Conservation (phyloP, 2,797 vertebrate species). For the Sebastiscus tertius region DNA sequence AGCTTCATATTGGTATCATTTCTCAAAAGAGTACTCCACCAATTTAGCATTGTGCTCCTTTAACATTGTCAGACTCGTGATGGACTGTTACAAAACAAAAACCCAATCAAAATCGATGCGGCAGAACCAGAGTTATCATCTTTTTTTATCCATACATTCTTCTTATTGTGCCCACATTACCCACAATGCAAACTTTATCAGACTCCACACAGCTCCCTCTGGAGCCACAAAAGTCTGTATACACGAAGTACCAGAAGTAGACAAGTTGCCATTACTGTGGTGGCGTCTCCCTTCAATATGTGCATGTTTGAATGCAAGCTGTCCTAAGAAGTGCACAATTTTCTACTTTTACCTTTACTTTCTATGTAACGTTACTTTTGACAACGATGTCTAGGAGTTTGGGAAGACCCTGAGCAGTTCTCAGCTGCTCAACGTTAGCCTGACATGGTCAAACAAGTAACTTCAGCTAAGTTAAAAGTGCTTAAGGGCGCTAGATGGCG, state of each 20-base stretch:
- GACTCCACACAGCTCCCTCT: neutral
- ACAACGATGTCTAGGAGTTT: no score
- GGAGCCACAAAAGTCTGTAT: neutral
- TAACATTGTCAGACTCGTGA: neutral
- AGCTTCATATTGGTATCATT: neutral
- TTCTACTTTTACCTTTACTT: no score
- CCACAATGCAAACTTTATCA: neutral
- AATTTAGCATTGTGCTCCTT: neutral
- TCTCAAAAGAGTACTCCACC: neutral
- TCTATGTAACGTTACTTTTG: no score
- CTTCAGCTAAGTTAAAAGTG: no score
- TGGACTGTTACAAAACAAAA: neutral
- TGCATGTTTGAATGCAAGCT: no score
- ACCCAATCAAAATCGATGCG: neutral
- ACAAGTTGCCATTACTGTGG: no score
- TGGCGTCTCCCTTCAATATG: no score
- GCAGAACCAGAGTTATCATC: neutral
- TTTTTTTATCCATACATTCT: rapidly evolving
- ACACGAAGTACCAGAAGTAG: no score
- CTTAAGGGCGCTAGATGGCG: no score
- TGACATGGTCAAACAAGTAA: rapidly evolving
- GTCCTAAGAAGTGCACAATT: no score
- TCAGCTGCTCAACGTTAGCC: rapidly evolving
- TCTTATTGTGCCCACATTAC: neutral
- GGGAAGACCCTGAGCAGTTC: no score